Conservation (phyloP, 2,113 vertebrate genomes). For the Gavia stellata region DNA sequence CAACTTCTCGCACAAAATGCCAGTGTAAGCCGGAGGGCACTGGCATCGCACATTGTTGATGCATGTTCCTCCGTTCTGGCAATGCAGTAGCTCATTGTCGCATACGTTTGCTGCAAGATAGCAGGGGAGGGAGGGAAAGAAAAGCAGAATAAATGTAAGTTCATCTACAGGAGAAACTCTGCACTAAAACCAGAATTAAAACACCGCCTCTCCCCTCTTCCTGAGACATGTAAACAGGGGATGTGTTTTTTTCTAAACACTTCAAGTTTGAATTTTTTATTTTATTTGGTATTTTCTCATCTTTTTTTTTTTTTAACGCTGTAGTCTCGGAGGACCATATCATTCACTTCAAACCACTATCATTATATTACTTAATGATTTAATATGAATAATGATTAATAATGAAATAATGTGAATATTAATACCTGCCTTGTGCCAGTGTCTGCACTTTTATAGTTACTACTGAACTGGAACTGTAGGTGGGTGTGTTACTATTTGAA, state of each 20-base stretch:
- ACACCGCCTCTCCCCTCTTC: not conserved
- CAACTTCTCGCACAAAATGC: constrained; percentile 89
- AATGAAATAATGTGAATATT: not conserved
- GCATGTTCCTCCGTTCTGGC: constrained; percentile 94
- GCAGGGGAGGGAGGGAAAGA: constrained; percentile 5
- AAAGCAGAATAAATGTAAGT: constrained; percentile 26
- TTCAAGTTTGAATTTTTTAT: not conserved
- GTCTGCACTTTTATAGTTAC: not conserved
- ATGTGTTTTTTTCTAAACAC: not conserved
- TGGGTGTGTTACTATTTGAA: not conserved
- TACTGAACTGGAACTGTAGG: not conserved
- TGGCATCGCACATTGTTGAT: constrained; percentile 87
- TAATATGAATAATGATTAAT: not conserved
- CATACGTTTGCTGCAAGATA: constrained; percentile 88
- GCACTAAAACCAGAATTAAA: not conserved
- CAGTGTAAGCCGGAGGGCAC: constrained; percentile 83
- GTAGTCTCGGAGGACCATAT: not conserved
- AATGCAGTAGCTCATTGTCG: constrained; percentile 92
- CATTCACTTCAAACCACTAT: not conserved
- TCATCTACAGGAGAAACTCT: not conserved
- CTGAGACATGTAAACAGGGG: not conserved
- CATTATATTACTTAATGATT: not conserved
- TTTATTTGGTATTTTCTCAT: not conserved
- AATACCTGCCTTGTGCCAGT: not conserved
- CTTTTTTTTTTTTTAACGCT: not conserved